Evolutionary conservation across 2,797 vertebrate species (phyloP).

Genomic region (Manis crassicaudata): DNA sequence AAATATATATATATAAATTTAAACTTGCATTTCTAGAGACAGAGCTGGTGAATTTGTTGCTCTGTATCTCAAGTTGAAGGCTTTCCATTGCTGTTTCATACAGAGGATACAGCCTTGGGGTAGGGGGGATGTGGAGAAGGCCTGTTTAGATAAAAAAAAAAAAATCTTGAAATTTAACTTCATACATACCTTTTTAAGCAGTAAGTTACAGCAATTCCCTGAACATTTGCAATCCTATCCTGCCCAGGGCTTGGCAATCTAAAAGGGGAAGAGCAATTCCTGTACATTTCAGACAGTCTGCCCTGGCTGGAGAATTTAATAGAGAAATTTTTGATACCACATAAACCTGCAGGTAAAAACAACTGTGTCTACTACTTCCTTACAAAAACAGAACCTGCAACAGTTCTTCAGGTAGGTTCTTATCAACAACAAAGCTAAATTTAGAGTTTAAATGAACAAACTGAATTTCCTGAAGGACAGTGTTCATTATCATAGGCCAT

Average conservation of each 20-base stretch:
- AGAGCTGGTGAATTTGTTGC: not conserved
- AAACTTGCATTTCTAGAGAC: slow-evolving; percentile 22
- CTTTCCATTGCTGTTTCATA: not conserved
- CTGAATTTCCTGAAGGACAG: not conserved
- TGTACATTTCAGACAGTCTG: not conserved
- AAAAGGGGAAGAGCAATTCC: not conserved
- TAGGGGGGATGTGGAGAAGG: not conserved
- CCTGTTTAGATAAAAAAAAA: not conserved
- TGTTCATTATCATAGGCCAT: not conserved
- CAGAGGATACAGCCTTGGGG: not conserved
- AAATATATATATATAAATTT: not conserved
- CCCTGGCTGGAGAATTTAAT: not conserved
- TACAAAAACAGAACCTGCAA: not conserved
- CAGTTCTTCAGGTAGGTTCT: not conserved
- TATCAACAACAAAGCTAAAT: not conserved
- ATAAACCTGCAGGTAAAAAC: not conserved
- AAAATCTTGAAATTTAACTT: not conserved
- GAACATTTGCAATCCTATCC: not conserved
- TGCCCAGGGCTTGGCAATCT: not conserved
- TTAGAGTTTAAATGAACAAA: not conserved
- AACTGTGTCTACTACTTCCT: not conserved
- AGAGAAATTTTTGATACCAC: not conserved
- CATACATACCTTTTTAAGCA: not conserved
- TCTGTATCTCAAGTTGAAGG: not conserved
- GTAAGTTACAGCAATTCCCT: not conserved